Conservation (phyloP, 1,140 invertebrate species). For the Rhopalosiphum maidis region DNA sequence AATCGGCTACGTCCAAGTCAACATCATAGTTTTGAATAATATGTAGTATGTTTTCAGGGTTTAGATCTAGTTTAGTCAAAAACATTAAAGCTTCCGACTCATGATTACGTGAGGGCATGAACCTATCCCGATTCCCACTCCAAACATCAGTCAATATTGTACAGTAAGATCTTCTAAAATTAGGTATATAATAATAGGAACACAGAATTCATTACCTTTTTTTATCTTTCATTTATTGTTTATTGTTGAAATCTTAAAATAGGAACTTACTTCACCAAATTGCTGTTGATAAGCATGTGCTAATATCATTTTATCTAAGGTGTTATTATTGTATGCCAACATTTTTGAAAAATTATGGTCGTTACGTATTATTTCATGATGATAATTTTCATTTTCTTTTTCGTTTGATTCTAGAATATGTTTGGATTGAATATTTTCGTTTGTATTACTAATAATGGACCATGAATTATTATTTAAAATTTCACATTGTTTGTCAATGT, state of each 20-base stretch:
- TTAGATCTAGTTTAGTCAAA: constrained; percentile 3
- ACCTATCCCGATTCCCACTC: constrained; percentile 1
- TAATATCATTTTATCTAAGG: constrained; percentile 47
- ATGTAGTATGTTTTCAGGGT: not conserved
- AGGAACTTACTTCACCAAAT: constrained; percentile 13
- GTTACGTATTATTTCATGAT: not conserved
- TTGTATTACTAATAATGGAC: not conserved
- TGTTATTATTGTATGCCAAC: constrained; percentile 47
- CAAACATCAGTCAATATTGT: constrained; percentile 9
- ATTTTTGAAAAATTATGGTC: not conserved
- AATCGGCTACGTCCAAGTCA: constrained; percentile 39
- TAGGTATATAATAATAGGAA: not conserved
- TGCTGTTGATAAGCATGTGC: constrained; percentile 33
- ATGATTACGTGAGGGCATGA: not conserved
- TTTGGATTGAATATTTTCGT: not conserved
- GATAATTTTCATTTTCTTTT: not conserved
- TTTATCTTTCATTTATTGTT: not conserved
- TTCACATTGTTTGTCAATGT: not conserved
- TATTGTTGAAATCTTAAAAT: not conserved
- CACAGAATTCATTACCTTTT: not conserved
- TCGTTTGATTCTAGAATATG: not conserved
- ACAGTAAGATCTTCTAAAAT: not conserved
- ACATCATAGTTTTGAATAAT: not conserved
- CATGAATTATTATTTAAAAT: not conserved
- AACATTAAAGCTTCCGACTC: constrained; percentile 6